These are phyloP conservation scores for Tachycineta bicolor DNA, from an alignment of 2,113 vertebrate species.

Conservation along the genomic window DNA sequence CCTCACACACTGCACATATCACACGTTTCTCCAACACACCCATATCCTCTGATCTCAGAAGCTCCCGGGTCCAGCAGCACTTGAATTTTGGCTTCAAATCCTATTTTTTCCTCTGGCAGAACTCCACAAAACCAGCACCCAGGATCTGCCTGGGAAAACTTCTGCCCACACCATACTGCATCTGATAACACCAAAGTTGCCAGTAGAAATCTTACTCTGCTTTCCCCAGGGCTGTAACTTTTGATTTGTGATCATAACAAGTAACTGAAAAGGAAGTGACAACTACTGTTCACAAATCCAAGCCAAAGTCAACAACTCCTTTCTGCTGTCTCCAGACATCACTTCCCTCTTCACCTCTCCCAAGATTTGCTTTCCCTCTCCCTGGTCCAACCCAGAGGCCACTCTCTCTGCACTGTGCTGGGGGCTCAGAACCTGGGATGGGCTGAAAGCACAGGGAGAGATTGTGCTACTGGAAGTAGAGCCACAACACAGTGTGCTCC, in stretches of 20 bases:
- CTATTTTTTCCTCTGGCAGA: not conserved
- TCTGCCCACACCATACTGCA: not conserved
- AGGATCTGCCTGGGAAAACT: not conserved
- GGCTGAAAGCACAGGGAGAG: not conserved
- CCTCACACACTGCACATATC: not conserved
- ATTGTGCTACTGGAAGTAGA: not conserved
- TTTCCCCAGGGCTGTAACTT: not conserved
- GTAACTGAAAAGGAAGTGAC: not conserved
- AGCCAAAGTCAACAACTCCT: slow-evolving; percentile 25
- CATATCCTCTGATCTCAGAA: not conserved
- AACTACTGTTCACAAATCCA: not conserved
- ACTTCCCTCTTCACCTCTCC: not conserved
- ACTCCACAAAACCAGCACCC: not conserved
- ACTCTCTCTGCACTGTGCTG: not conserved
- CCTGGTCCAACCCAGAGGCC: not conserved
- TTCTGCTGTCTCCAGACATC: not conserved
- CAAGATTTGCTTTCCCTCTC: not conserved
- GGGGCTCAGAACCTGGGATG: not conserved
- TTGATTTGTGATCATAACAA: not conserved
- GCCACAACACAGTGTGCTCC: not conserved
- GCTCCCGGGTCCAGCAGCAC: not conserved
- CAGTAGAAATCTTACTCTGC: not conserved
- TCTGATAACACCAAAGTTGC: not conserved
- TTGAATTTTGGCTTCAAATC: not conserved
- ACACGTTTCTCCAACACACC: not conserved